Conservation (phyloP, 2,113 vertebrate genomes). For the Nematolebias whitei region DNA sequence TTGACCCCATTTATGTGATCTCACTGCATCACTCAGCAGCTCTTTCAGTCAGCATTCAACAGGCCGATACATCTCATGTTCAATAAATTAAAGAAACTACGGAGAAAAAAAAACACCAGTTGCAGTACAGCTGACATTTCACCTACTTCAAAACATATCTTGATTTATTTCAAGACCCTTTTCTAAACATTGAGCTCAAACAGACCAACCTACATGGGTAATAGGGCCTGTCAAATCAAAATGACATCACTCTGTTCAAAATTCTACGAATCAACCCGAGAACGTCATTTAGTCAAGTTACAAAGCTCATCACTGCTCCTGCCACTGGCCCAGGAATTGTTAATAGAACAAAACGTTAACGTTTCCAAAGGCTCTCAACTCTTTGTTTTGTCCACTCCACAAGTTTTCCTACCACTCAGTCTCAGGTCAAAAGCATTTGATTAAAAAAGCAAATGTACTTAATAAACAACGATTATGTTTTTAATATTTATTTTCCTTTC, state of each 20-base stretch:
- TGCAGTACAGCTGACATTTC: neutral
- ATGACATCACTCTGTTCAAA: neutral
- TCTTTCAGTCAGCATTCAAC: slow-evolving; percentile 14
- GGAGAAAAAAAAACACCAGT: too few relatives aligned
- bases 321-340: slow-evolving; percentile 1
- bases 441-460: neutral
- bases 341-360: slow-evolving; percentile 11
- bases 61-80: too few relatives aligned
- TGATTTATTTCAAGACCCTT: neutral
- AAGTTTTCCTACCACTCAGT: neutral
- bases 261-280: slow-evolving; percentile 16
- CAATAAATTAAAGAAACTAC: too few relatives aligned
- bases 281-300: slow-evolving; percentile 24
- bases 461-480: neutral
- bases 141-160: too few relatives aligned
- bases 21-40: slow-evolving; percentile 2
- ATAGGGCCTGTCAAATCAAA: neutral
- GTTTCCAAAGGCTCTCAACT: neutral
- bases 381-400: slow-evolving; percentile 1
- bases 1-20: slow-evolving; percentile 25
- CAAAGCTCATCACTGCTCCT: slow-evolving; percentile 1
- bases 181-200: slow-evolving; percentile 17
- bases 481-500: neutral
- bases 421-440: neutral
- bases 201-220: slow-evolving; percentile 18